Evolutionary conservation across 2,797 vertebrate species (phyloP), one percentile per base, ranked within the genome.

Genomic region (Sebastolobus altivelis): DNA sequence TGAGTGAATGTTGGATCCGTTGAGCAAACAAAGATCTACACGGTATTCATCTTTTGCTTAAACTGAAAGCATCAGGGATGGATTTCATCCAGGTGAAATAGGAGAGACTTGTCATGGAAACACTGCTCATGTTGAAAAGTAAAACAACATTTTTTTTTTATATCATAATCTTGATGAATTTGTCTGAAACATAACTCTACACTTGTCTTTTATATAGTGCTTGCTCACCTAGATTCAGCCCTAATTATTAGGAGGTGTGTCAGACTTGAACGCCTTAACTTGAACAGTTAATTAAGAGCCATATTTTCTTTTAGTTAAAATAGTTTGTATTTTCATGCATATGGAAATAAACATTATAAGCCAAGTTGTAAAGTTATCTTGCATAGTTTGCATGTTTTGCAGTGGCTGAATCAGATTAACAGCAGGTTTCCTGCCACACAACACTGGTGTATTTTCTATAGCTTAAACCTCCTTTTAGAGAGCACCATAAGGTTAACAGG

Each of bases 1-100:
- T 74, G 18, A 60, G 52, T 65, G 25, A 35, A 76, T 33, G 72
- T 84, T 76, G 72, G 72, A 75, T 3, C 49, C 25, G 8, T 74
- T 54, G 6, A 14, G 40, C 70, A 83, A 75, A 79, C 60, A 75
- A 65, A 75, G 11, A 18, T 43, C 55, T 16, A 6, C 56, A 20
- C 27, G 18, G 63, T 49, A 65, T 82, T 58, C 46, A 46, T 71
- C 20, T 58, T 63, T 63, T 35, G 38, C 49, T 37, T 49, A 55
- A 61, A 72, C 29, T 43, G 14, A 61, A 68, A 76, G 62, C 49
- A 59, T 59, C 38, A 14, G 40, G 18, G 16, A 35, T 78, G 83
- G 69, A 43, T 40, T 38, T 72, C 33, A 18, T 65, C 62, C 63
- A 6, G 60, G 60, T 35, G 3, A 59, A 59, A 70, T 29, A 74